Evolutionary conservation across 1,140 invertebrate genomes (phyloP).

Genomic region (Delia radicum): DNA sequence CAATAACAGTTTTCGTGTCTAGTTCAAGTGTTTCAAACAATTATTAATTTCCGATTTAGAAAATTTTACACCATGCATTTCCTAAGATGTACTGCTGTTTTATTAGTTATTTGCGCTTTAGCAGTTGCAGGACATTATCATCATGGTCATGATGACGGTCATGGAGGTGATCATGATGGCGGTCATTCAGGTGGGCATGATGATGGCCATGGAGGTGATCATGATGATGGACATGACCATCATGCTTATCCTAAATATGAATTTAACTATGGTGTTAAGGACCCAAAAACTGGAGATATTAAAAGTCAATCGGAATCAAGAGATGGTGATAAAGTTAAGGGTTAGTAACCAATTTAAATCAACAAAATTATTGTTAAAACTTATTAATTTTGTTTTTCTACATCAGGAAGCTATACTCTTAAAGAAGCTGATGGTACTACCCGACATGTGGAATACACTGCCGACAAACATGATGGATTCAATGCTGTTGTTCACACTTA

Average conservation of each 20-base stretch:
- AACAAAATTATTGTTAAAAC: neutral
- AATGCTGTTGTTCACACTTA: conserved; percentile 57
- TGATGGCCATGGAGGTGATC: neutral
- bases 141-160: neutral
- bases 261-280: conserved; percentile 72
- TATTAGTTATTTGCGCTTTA: no score
- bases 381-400: neutral
- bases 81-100: no score
- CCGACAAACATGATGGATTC: conserved; percentile 60
- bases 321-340: conserved; percentile 65
- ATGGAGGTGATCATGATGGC: neutral
- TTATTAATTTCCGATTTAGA: no score
- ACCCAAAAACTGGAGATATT: conserved; percentile 69
- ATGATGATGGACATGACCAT: no score
- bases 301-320: conserved; percentile 66
- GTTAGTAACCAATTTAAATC: neutral
- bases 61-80: no score
- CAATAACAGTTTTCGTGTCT: no score
- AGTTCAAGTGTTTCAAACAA: no score
- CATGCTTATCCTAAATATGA: no score
- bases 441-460: conserved; percentile 63
- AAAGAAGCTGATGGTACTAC: conserved; percentile 63
- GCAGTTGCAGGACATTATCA: no score
- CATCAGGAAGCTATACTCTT: conserved; percentile 61
- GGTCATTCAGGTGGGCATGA: neutral